Percentiles rank a stretch among this genome's conserved stretches.
Evolutionary conservation across 2,797 vertebrate species (phyloP).

Genomic region (Remorina albescens): DNA sequence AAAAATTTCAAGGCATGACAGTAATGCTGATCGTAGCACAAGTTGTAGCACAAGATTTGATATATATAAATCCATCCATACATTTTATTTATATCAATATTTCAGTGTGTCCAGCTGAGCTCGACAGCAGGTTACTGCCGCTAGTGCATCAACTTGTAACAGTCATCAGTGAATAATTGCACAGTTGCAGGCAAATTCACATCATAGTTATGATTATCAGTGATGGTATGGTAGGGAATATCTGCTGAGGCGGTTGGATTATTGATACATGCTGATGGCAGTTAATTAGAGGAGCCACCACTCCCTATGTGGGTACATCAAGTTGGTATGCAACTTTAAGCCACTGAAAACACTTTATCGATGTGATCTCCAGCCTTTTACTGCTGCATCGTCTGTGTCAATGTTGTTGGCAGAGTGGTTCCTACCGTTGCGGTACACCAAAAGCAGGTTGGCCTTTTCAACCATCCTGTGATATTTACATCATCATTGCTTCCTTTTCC

Average conservation of each 20-base stretch:
- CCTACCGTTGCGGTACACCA: slow-evolving; percentile 1
- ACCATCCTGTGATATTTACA: slow-evolving; percentile 18
- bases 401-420: background rate
- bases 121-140: background rate
- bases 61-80: too few species aligned
- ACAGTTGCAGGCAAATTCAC: slow-evolving; percentile 19
- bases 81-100: too few species aligned
- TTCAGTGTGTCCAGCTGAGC: slow-evolving; percentile 35
- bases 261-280: slow-evolving; percentile 4
- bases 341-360: background rate
- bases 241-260: slow-evolving; percentile 7
- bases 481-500: slow-evolving; percentile 11
- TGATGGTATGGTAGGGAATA: slow-evolving; percentile 6
- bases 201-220: slow-evolving; percentile 6
- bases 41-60: background rate
- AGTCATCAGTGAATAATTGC: slow-evolving; percentile 15
- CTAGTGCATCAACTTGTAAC: slow-evolving; percentile 16
- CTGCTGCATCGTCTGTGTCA: background rate
- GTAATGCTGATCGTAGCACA: background rate
- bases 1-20: background rate
- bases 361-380: background rate
- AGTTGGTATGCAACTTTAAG: background rate
- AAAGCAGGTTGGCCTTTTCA: slow-evolving; percentile 27
- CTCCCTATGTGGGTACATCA: background rate
- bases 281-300: slow-evolving; percentile 10